Evolutionary conservation across 2,797 vertebrate genomes (phyloP), one percentile per base, ranked within the genome.

Genomic region (Artibeus lituratus): DNA sequence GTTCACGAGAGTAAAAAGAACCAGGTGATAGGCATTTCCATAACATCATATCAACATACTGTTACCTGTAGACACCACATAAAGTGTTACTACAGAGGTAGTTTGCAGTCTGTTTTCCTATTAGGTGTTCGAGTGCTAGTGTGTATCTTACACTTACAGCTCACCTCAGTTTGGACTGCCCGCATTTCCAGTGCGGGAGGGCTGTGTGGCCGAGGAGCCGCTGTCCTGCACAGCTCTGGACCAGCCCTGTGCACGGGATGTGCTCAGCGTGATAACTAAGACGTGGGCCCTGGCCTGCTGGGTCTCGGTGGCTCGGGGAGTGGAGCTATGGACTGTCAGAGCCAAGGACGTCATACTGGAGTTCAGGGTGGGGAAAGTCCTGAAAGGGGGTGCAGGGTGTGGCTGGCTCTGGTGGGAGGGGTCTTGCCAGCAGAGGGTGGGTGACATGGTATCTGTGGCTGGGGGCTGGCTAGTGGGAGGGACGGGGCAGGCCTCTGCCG

Each of bases 201-300:
- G 55, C 76, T 7, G 6, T 7, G 0, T 29, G 18, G 84, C 16
- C 7, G 4, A 19, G 53, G 3, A 53, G 51, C 65, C 8, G 0
- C 22, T 3, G 5, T 51, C 22, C 83, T 4, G 35, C 35, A n/a
- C 1, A 2, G 49, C 49, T n/a, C 65, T 55, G 2, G 87, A 29
- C 29, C 7, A 3, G 49, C 59, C 37, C 35, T 29, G 19, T 35
- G 21, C 1, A 0, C 1, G 22, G 59, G 44, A 1, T n/a, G 0
- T 7, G 42, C 93, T 85, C 35, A 9, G 14, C 3, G 19, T 14
- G 77, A 4, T 24, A 16, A 39, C 24, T 55, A 16, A 72, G 18
- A 74, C 5, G 37, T 37, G 14, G 0, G 69, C 10, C 19, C 14
- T 5, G 49, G 32, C 37, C 78, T 16, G 65, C 26, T 22, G 0